Evolutionary conservation across 2,888 invertebrate genomes (phyloP).

Genomic region (Iselma pallidipennis): DNA sequence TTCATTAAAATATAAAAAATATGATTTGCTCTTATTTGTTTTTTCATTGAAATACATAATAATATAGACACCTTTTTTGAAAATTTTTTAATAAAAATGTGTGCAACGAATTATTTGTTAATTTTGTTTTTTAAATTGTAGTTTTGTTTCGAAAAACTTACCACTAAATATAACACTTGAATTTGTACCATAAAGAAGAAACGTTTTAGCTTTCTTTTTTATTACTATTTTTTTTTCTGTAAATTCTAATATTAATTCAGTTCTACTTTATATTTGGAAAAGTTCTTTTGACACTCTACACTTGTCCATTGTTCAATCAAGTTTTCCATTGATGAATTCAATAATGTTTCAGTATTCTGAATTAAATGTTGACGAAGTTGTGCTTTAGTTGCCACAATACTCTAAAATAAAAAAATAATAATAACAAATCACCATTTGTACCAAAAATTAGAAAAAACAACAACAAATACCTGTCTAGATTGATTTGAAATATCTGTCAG

Average conservation of each 20-base stretch:
- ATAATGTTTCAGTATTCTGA: conserved; percentile 61
- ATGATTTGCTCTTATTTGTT: too few relatives aligned
- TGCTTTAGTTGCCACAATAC: conserved; percentile 64
- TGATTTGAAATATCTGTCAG: conserved; percentile 72
- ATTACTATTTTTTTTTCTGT: conserved; percentile 2
- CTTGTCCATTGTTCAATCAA: conserved; percentile 77
- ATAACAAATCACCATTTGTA: not conserved
- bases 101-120: too few relatives aligned
- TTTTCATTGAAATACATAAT: too few relatives aligned
- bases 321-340: conserved; percentile 70
- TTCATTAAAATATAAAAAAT: too few relatives aligned
- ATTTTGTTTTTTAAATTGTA: too few relatives aligned
- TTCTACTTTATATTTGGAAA: conserved; percentile 35
- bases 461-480: conserved; percentile 71
- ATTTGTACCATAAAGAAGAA: not conserved
- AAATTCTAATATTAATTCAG: conserved; percentile 7
- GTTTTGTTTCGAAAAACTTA: too few relatives aligned
- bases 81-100: too few relatives aligned
- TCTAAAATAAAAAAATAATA: conserved; percentile 63
- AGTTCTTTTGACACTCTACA: conserved; percentile 67
- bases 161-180: too few relatives aligned
- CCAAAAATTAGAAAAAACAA: conserved; percentile 50
- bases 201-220: not conserved
- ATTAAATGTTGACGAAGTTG: conserved; percentile 63
- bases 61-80: too few relatives aligned